These are phyloP conservation scores for Erebia epiphron DNA, from an alignment of 2,888 invertebrate genomes.

Conservation along the genomic window DNA sequence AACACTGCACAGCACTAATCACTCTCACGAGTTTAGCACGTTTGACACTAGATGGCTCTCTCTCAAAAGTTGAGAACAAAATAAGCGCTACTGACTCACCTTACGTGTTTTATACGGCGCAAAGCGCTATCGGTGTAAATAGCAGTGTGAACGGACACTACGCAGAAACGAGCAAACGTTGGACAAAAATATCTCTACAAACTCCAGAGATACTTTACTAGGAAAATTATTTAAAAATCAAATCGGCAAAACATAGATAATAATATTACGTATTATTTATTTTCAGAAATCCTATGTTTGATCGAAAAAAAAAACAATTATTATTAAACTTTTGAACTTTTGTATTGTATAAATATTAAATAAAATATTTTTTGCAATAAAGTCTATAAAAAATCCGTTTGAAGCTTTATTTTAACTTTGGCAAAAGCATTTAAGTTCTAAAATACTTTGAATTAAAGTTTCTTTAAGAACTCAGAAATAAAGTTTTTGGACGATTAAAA, in stretches of 20 bases:
- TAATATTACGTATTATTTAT: too few relatives aligned
- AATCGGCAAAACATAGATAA: not conserved
- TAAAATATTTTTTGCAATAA: too few relatives aligned
- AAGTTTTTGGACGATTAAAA: too few relatives aligned
- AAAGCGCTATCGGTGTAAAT: slow-evolving; percentile 69
- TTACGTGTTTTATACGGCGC: slow-evolving; percentile 80
- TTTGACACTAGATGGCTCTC: slow-evolving; percentile 79
- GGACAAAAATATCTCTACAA: slow-evolving; percentile 76
- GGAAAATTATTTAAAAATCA: slow-evolving; percentile 40
- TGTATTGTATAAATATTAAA: too few relatives aligned
- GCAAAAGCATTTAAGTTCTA: too few relatives aligned
- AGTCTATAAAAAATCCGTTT: too few relatives aligned
- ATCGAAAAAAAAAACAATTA: too few relatives aligned
- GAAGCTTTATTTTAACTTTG: too few relatives aligned
- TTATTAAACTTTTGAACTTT: too few relatives aligned
- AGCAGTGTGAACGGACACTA: slow-evolving; percentile 72
- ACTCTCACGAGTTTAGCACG: slow-evolving; percentile 61
- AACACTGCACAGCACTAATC: slow-evolving; percentile 58
- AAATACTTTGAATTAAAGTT: too few relatives aligned
- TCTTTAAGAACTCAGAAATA: too few relatives aligned
- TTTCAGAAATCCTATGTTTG: too few relatives aligned
- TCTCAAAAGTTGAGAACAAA: slow-evolving; percentile 76
- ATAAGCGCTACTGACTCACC: slow-evolving; percentile 76
- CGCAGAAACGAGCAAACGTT: slow-evolving; percentile 67
- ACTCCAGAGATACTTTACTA: slow-evolving; percentile 52